phyloP scores from a whole-genome alignment of 2,797 vertebrate species.

The Steatocranus sp. region DNA sequence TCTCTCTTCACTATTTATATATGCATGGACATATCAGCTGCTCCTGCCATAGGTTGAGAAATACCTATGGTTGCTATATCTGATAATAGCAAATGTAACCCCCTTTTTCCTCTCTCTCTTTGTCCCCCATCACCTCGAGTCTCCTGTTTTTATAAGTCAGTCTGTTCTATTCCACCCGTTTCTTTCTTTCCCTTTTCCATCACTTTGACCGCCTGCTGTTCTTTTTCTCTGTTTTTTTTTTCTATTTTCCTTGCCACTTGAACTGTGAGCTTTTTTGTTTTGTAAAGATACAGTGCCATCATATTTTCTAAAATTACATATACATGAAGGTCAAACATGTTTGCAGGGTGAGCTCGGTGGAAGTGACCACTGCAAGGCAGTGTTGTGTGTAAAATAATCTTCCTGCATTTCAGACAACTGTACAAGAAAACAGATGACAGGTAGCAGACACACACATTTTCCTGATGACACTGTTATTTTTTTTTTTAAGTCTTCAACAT shows the following conservation, averaged over 20 bases:
- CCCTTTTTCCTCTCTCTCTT: conserved; percentile 44
- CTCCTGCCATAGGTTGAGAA: conserved; percentile 71
- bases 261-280: background rate
- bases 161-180: conserved; percentile 32
- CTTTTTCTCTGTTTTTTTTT: background rate
- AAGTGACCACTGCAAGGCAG: conserved; percentile 57
- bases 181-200: background rate
- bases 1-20: conserved; percentile 78
- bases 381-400: conserved; percentile 61
- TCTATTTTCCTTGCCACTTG: fast-evolving
- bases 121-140: conserved; percentile 29
- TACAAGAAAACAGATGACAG: conserved; percentile 21
- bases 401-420: conserved; percentile 27
- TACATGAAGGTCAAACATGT: background rate
- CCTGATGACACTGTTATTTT: background rate
- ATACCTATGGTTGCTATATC: conserved; percentile 73
- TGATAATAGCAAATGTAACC: conserved; percentile 67
- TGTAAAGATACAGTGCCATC: background rate
- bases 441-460: background rate
- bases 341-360: conserved; percentile 34
- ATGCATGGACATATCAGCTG: conserved; percentile 71
- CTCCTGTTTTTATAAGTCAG: background rate
- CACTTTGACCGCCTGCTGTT: background rate
- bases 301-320: background rate
- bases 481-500: background rate